Evolutionary conservation across 1,140 invertebrate genomes (phyloP), one percentile per base, ranked within the genome.

Genomic region (Ceratina australensis): DNA sequence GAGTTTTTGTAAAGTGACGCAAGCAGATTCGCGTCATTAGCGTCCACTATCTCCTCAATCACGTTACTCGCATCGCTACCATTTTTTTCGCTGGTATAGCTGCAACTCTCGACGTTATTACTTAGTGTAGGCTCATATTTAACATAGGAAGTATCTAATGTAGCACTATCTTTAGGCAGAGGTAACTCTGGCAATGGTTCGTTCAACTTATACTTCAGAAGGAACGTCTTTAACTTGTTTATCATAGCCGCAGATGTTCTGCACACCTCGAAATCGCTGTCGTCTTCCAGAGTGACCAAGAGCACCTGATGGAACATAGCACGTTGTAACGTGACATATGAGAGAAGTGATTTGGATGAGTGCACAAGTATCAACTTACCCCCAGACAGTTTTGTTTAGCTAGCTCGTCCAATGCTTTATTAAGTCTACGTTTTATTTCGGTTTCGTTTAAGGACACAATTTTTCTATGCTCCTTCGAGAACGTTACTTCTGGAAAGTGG

Each of bases 401-500:
- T 3, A 96, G 88, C 85, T 95, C 94, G 1, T 94, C 93, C n/a
- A 96, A 81, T 50, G 94, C 94, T 91, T 95, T 95, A 3, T 93
- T 92, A 3, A 96, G 88, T 63, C 95, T 92, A 61, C 92, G 93
- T 68, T 94, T 94, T 66, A 96, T 95, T 88, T 96, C 95, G 2
- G 84, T 91, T 67, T 95, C 93, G 54, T 95, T 95, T 1, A 97
- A 89, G 1, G 93, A 93, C 16, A 96, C 94, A 18, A 97, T 96
- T 92, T 96, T 96, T 71, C 94, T 93, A 0, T 95, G 93, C 86
- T 96, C 95, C 88, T 95, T 96, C 1, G 95, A 96, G 86, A 97
- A 97, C 12, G 95, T 96, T 0, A 96, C 94, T 0, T 93, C 94
- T 0, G 96, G 96, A 90, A 97, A 97, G 0, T 92, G 92, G 0